These are phyloP conservation scores for Sericinus montela DNA, from an alignment of 2,888 invertebrate species.

Conservation along the genomic window DNA sequence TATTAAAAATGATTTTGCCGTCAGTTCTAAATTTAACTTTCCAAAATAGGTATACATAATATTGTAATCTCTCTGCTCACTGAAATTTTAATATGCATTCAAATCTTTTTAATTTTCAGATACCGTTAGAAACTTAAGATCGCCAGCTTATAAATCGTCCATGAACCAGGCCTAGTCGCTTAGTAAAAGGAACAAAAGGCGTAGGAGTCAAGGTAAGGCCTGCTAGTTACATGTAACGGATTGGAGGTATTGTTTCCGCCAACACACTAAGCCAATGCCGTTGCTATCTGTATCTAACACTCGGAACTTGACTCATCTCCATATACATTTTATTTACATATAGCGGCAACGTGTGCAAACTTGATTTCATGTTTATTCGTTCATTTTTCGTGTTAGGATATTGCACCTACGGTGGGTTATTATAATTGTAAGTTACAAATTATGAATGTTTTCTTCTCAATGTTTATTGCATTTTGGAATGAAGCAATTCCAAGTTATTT, in stretches of 20 bases:
- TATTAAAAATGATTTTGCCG: no score
- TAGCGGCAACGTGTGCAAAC: constrained; percentile 32
- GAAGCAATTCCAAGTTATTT: no score
- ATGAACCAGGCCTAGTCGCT: constrained; percentile 48
- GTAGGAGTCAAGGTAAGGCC: constrained; percentile 79
- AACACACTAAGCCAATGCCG: constrained; percentile 58
- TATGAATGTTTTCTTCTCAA: background rate
- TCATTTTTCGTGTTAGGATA: constrained; percentile 30
- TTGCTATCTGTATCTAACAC: constrained; percentile 37
- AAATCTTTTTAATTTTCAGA: no score
- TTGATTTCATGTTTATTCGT: constrained; percentile 29
- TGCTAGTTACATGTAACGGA: constrained; percentile 58
- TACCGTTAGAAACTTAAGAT: background rate
- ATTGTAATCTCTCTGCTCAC: no score
- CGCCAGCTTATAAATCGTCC: constrained; percentile 19
- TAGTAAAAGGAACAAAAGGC: constrained; percentile 63
- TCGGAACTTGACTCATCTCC: constrained; percentile 36
- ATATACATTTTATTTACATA: constrained; percentile 34
- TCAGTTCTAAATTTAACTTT: no score
- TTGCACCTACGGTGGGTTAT: constrained; percentile 36
- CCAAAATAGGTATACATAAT: no score
- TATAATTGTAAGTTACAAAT: constrained; percentile 1
- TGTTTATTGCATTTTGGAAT: no score
- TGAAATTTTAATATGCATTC: no score
- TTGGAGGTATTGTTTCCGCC: constrained; percentile 71